Evolutionary conservation across 2,888 invertebrate genomes (phyloP).

Genomic region (Exocentrus adspersus): DNA sequence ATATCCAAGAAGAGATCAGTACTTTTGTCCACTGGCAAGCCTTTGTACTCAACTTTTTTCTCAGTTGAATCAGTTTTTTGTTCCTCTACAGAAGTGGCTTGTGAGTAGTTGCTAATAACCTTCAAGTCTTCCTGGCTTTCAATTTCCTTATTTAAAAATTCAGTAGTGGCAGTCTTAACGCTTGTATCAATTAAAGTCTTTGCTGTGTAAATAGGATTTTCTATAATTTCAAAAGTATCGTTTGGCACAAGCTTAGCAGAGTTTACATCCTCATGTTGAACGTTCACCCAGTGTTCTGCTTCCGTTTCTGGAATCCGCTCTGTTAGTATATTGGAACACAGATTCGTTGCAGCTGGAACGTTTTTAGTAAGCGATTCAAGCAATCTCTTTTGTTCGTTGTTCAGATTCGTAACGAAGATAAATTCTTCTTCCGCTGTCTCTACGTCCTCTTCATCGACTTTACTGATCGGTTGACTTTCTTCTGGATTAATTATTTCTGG

Average conservation of each 20-base stretch:
- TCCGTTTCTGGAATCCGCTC: conserved; percentile 3
- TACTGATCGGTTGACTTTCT: conserved; percentile 35
- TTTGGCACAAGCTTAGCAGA: neutral
- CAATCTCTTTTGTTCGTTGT: conserved; percentile 31
- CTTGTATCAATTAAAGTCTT: neutral
- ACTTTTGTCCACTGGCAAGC: conserved; percentile 51
- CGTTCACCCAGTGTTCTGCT: conserved; percentile 5
- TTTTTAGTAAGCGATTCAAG: conserved; percentile 13
- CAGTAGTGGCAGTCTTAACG: neutral
- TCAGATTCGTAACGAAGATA: conserved; percentile 47
- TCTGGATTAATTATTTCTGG: conserved; percentile 52
- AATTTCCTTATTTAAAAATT: conserved; percentile 14
- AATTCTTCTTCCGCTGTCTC: conserved; percentile 50
- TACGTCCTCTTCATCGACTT: conserved; percentile 42
- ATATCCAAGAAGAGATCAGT: conserved; percentile 57
- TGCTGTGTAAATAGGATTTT: neutral
- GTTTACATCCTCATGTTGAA: neutral
- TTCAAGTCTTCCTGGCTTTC: neutral
- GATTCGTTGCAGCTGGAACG: neutral
- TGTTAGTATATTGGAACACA: conserved; percentile 5
- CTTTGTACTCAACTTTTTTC: conserved; percentile 38
- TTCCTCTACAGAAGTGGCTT: neutral
- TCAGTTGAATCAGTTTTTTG: neutral
- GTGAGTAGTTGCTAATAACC: conserved; percentile 39
- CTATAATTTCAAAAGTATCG: conserved; percentile 13